Percentiles rank a stretch among this genome's conserved stretches.
Evolutionary conservation across 1,140 invertebrate species (phyloP).

Genomic region (Ips nitidus): DNA sequence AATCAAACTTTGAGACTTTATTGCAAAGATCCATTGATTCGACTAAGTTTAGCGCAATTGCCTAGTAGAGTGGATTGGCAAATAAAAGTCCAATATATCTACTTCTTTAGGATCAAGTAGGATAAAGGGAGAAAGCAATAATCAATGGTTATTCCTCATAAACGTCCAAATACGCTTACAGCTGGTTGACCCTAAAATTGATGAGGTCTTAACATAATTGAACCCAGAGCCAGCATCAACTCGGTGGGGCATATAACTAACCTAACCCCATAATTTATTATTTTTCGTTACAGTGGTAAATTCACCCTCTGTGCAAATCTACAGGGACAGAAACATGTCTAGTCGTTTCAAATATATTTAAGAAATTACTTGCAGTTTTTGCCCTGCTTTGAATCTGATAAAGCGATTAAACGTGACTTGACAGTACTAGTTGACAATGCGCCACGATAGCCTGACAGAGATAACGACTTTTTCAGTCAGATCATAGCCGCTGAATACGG

Average conservation of each 20-base stretch:
- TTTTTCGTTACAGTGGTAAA: slow-evolving; percentile 23
- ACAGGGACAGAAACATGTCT: slow-evolving; percentile 5
- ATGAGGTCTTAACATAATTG: slow-evolving; percentile 28
- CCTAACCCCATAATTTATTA: slow-evolving; percentile 31
- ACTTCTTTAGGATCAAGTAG: not conserved
- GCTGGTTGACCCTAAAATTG: slow-evolving; percentile 15
- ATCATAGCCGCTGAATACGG: no score
- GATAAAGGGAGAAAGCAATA: slow-evolving; percentile 8
- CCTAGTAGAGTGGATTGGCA: slow-evolving; percentile 3
- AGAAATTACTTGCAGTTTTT: slow-evolving; percentile 40
- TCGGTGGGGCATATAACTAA: slow-evolving; percentile 25
- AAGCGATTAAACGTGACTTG: slow-evolving; percentile 36
- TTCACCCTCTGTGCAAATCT: slow-evolving; percentile 16
- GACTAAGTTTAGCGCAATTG: not conserved
- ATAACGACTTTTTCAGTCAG: no score
- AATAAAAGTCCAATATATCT: slow-evolving; percentile 7
- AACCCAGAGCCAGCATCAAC: slow-evolving; percentile 20
- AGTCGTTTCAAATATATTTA: slow-evolving; percentile 38
- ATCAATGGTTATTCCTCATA: slow-evolving; percentile 17
- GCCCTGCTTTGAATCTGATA: slow-evolving; percentile 31
- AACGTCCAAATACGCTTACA: slow-evolving; percentile 25
- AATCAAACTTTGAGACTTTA: slow-evolving; percentile 1
- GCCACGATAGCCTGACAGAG: not conserved
- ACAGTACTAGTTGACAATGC: not conserved
- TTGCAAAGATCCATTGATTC: not conserved